Evolutionary conservation across 2,888 invertebrate genomes (phyloP).

Genomic region (Yponomeuta cagnagella): DNA sequence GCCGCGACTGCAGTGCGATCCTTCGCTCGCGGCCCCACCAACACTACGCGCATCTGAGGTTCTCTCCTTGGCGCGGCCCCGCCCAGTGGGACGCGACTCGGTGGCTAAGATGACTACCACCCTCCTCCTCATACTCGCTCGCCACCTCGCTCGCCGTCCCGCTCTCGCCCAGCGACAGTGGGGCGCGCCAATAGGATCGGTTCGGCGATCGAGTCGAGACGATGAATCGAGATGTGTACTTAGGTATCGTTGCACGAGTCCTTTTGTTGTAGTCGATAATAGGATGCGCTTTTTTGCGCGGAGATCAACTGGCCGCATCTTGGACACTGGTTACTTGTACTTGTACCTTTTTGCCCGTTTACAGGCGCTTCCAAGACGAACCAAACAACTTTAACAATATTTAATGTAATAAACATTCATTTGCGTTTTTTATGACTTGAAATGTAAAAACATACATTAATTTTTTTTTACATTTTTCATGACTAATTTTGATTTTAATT

Average conservation of each 20-base stretch:
- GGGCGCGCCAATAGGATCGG: slow-evolving; percentile 75
- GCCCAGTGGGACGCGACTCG: slow-evolving; percentile 77
- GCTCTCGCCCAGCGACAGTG: slow-evolving; percentile 66
- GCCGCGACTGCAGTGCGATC: slow-evolving; percentile 72
- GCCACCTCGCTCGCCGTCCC: slow-evolving; percentile 44
- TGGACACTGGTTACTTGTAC: slow-evolving; percentile 30
- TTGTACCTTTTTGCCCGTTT: slow-evolving; percentile 7
- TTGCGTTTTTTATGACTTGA: not conserved
- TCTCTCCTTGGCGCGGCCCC: slow-evolving; percentile 76
- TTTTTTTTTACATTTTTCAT: too few relatives aligned
- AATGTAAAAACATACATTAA: not conserved
- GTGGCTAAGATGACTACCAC: slow-evolving; percentile 71
- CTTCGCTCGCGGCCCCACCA: slow-evolving; percentile 77
- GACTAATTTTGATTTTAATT: too few relatives aligned
- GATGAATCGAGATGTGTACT: slow-evolving; percentile 76
- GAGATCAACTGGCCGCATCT: slow-evolving; percentile 56
- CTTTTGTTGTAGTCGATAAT: slow-evolving; percentile 76
- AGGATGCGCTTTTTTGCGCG: slow-evolving; percentile 73
- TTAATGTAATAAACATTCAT: not conserved
- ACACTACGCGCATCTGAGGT: slow-evolving; percentile 78
- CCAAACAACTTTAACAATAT: not conserved
- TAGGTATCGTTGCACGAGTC: slow-evolving; percentile 75
- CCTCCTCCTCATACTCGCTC: slow-evolving; percentile 56
- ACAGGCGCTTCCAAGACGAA: not conserved
- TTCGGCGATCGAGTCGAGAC: slow-evolving; percentile 72